A percentile compares a stretch with the other conserved stretches of the same genome.
Evolutionary conservation across 2,888 invertebrate species (phyloP).

Genomic region (Aleiodes alternator): DNA sequence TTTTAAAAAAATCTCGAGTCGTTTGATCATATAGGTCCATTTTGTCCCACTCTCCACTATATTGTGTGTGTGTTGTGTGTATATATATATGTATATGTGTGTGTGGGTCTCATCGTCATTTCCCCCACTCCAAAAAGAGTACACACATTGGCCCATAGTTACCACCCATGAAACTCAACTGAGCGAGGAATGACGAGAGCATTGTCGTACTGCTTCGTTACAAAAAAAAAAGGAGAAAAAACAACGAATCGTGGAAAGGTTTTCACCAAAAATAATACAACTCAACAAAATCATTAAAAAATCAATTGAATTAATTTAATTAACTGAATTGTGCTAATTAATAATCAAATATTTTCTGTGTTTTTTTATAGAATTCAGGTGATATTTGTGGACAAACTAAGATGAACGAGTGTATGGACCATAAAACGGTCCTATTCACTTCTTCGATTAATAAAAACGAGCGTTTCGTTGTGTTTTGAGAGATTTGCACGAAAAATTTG

Average conservation of each 20-base stretch:
- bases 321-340: background rate
- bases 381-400: background rate
- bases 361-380: background rate
- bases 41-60: too few species aligned
- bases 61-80: too few species aligned
- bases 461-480: background rate
- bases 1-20: too few species aligned
- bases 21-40: too few species aligned
- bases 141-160: constrained; percentile 5
- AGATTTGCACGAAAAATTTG: too few species aligned
- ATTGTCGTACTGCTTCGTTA: background rate
- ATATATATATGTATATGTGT: too few species aligned
- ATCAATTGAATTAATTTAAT: background rate
- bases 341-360: background rate
- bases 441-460: background rate
- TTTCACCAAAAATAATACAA: background rate
- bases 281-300: too few species aligned
- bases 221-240: background rate
- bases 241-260: background rate
- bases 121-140: background rate
- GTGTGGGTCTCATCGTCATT: background rate
- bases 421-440: background rate
- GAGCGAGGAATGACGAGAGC: constrained; percentile 13
- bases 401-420: background rate
- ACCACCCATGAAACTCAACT: background rate